These are phyloP conservation scores for Argynnis bischoffii DNA, from an alignment of 2,888 invertebrate species.

Conservation along the genomic window DNA sequence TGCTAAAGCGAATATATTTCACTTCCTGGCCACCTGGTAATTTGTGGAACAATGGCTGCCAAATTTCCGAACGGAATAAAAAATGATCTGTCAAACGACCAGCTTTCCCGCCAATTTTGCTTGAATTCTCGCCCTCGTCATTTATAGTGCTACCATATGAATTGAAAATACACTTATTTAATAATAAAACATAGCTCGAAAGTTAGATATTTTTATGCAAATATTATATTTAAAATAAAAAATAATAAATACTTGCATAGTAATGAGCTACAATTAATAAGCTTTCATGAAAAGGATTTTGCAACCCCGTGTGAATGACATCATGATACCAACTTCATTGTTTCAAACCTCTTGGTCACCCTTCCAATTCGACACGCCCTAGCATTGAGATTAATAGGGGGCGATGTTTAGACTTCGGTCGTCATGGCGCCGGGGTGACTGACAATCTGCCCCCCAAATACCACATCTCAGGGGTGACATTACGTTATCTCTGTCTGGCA, in stretches of 20 bases:
- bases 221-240: no score
- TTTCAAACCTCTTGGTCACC: conserved; percentile 49
- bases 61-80: conserved; percentile 73
- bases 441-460: conserved; percentile 71
- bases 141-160: neutral
- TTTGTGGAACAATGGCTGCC: conserved; percentile 67
- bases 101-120: conserved; percentile 77
- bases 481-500: conserved; percentile 62
- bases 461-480: conserved; percentile 75
- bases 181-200: neutral
- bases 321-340: neutral
- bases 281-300: neutral
- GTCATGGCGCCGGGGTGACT: conserved; percentile 67
- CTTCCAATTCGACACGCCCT: conserved; percentile 68
- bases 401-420: conserved; percentile 72
- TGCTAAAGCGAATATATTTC: conserved; percentile 44
- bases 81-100: conserved; percentile 76
- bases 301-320: neutral
- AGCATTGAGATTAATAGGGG: conserved; percentile 75
- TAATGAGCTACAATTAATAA: neutral
- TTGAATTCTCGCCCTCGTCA: conserved; percentile 63
- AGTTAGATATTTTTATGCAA: neutral
- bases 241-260: no score
- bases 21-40: conserved; percentile 75
- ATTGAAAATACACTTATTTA: neutral